Evolutionary conservation across 2,113 vertebrate species (phyloP).

Genomic region (Dromiciops gliroides): DNA sequence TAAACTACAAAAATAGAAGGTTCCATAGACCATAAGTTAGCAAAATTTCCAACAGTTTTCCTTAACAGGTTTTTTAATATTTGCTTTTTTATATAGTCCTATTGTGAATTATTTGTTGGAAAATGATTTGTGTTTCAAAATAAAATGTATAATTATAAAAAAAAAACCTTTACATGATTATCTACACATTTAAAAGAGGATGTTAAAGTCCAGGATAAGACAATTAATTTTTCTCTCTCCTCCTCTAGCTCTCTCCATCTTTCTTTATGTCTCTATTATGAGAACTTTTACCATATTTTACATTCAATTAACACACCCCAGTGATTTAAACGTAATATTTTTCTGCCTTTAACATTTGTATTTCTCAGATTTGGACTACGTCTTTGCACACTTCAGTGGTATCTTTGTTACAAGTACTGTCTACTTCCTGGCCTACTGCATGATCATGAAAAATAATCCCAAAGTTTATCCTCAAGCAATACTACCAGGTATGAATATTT

Average conservation of each 20-base stretch:
- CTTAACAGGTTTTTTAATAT: too few relatives aligned
- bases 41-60: background rate
- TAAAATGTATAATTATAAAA: background rate
- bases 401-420: constrained; percentile 91
- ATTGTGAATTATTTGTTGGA: background rate
- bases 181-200: background rate
- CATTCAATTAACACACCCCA: constrained; percentile 12
- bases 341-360: constrained; percentile 46
- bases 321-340: constrained; percentile 1
- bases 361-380: constrained; percentile 92
- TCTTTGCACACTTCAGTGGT: constrained; percentile 90
- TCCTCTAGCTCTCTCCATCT: background rate
- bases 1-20: background rate
- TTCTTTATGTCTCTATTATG: background rate
- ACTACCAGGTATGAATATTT: constrained; percentile 87
- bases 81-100: background rate
- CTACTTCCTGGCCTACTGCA: constrained; percentile 92
- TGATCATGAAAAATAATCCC: constrained; percentile 88
- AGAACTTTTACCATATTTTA: constrained; percentile 8
- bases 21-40: background rate
- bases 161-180: background rate
- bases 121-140: background rate
- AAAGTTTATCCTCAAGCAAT: constrained; percentile 88
- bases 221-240: background rate
- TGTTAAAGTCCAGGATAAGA: background rate